Evolutionary conservation across 64 coral and sea anemone species (phyloP), one percentile per base, ranked within the genome.

Genomic region (Stichodactyla helianthus): DNA sequence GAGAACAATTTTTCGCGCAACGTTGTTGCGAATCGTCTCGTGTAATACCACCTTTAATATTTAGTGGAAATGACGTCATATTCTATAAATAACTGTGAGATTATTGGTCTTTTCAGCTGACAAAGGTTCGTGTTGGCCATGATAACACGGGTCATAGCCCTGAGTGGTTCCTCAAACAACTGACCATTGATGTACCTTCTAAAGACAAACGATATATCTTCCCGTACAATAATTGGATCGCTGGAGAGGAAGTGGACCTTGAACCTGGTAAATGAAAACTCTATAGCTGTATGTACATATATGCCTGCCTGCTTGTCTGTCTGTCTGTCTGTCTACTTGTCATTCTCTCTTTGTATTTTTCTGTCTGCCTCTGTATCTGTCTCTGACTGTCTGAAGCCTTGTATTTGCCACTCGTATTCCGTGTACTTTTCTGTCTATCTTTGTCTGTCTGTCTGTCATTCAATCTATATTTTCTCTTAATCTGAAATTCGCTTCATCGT

Each of bases 191-290:
- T 85, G 76, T 97, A 4, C 94, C 94, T 13, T 89, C 88, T 44
- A 82, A 87, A 58, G 85, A 90, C 56, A 90, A 97, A 77, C 71
- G 35, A 50, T 97, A 93, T 83, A 31, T 87, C 16, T 97, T 97
- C 63, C 79, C 86, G 31, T 93, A 90, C n/a, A 93, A 97, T 44
- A 93, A 93, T 71, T 97, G 94, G 94, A 97, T 97, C 22, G 91
- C 91, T 26, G 84, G 91, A 23, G 94, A 97, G 16, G 88, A 93
- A 52, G 91, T 97, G 55, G 88, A 97, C 35, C 79, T 97, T 64
- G 91, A 97, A 65, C 94, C 94, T 55, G 81, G 94, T 97, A 85
- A 74, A 10, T 74, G n/a, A 31, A 44, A 44, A 44, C 35, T 44
- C 35, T 3, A 44, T 44, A 44, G 4, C 35, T 44, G 35, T 44